Evolutionary conservation across 2,888 invertebrate species (phyloP), one percentile per base, ranked within the genome.

Genomic region (Dastarcus helophoroides): DNA sequence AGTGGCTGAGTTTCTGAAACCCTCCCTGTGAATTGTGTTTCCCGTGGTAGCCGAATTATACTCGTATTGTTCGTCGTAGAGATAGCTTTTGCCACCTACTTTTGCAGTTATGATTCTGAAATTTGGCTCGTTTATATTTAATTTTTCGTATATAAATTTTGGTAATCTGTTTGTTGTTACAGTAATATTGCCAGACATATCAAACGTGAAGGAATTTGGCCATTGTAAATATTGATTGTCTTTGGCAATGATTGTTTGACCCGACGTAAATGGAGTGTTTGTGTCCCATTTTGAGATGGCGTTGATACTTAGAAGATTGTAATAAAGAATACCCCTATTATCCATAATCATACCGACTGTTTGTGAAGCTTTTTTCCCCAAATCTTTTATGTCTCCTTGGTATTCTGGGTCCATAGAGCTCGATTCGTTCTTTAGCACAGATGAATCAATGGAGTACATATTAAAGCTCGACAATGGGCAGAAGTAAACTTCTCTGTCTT

Each of bases 291-390:
- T 71, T 8, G 73, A 73, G 27, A 83, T 71, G 12, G 77, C 74
- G 38, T 76, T 76, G 46, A 74, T 73, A 29, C 72, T 71, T 31
- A 82, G 56, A 14, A 80, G 63, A 22, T 79, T 80, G 54, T 69
- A 81, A 59, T 78, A 82, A 6, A 83, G 62, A 3, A 71, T 54
- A 2, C 81, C 81, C 10, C 63, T 60, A 9, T 76, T 69, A 43
- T 80, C 79, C 77, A 81, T 79, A 36, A 73, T 69, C 77, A 83
- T 79, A 1, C 80, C 80, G 46, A 77, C 79, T 0, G 76, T 73
- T 54, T 79, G 77, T 1, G 79, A 79, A 1, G 65, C 55, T 50
- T 79, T 79, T 1, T 58, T 47, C 0, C 79, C 81, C 22, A 76
- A 55, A 38, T 76, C 71, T 4, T 58, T 64, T 0, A 81, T 69